Evolutionary conservation across 2,113 vertebrate species (phyloP).

Genomic region (Ophthalmolycus amberensis): DNA sequence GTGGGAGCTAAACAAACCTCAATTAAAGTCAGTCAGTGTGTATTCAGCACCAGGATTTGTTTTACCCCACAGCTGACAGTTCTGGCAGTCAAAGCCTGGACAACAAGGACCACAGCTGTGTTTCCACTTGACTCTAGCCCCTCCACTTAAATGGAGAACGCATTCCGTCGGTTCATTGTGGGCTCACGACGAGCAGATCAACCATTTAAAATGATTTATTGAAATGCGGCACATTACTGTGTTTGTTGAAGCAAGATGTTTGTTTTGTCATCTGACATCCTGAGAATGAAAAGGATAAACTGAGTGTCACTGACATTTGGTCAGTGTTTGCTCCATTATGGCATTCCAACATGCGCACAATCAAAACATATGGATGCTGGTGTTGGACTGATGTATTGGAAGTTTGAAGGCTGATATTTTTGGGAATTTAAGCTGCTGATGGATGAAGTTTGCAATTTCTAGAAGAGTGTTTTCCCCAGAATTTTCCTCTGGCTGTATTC

Average conservation of each 20-base stretch:
- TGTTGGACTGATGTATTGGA: background rate
- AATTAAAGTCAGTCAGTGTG: constrained; percentile 40
- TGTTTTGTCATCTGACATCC: constrained; percentile 44
- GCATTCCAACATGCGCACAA: constrained; percentile 12
- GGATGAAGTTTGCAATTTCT: background rate
- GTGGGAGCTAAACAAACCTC: constrained; percentile 61
- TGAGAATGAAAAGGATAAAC: background rate
- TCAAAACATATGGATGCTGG: constrained; percentile 16
- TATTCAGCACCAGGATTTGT: constrained; percentile 49
- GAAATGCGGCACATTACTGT: constrained; percentile 38
- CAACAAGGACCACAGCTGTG: constrained; percentile 67
- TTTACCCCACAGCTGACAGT: constrained; percentile 56
- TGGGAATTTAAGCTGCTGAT: background rate
- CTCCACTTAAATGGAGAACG: constrained; percentile 17
- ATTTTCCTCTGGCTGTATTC: background rate
- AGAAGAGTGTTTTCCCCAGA: background rate
- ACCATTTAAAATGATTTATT: constrained; percentile 45
- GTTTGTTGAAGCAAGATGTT: constrained; percentile 64
- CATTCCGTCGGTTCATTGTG: constrained; percentile 32
- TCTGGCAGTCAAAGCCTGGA: constrained; percentile 52
- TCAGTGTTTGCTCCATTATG: constrained; percentile 37
- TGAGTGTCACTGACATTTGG: constrained; percentile 18
- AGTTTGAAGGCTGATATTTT: constrained; percentile 7
- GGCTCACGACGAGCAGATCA: constrained; percentile 38
- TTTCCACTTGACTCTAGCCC: constrained; percentile 48